Conservation (phyloP, 2,888 invertebrate genomes). For the Salpingus planirostris region DNA sequence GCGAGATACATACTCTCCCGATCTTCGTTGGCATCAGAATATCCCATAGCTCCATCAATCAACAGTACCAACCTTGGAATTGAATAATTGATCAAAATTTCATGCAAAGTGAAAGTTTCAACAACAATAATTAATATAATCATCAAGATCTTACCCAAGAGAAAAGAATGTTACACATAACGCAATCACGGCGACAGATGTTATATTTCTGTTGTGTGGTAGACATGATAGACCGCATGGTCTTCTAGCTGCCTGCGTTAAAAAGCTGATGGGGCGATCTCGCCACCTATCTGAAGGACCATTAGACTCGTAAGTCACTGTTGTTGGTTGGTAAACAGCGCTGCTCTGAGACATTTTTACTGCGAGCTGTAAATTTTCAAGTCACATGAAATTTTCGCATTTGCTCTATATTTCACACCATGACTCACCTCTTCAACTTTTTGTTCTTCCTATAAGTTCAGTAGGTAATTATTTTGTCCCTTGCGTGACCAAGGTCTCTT, state of each 20-base stretch:
- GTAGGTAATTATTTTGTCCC: too few species aligned
- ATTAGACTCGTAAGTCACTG: conserved; percentile 60
- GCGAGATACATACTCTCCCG: conserved; percentile 36
- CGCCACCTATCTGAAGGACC: conserved; percentile 35
- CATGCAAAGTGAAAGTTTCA: conserved; percentile 14
- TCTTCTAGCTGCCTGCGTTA: conserved; percentile 48
- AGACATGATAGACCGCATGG: conserved; percentile 48
- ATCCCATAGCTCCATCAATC: conserved; percentile 55
- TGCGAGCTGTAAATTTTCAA: too few species aligned
- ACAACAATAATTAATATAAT: conserved; percentile 18
- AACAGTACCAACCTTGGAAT: conserved; percentile 51
- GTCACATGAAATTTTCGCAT: neutral
- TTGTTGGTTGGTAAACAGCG: conserved; percentile 71
- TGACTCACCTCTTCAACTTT: too few species aligned
- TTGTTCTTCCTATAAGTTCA: too few species aligned
- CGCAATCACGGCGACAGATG: too few species aligned
- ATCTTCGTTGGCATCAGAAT: conserved; percentile 41
- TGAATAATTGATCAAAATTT: too few species aligned
- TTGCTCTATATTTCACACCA: too few species aligned
- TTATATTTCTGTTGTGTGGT: too few species aligned
- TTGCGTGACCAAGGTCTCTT: too few species aligned
- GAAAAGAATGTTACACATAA: conserved; percentile 34
- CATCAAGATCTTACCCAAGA: conserved; percentile 30
- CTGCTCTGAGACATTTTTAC: conserved; percentile 55
- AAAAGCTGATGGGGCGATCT: conserved; percentile 38